Conservation (phyloP, 2,888 invertebrate genomes). For the Noctua comes region DNA sequence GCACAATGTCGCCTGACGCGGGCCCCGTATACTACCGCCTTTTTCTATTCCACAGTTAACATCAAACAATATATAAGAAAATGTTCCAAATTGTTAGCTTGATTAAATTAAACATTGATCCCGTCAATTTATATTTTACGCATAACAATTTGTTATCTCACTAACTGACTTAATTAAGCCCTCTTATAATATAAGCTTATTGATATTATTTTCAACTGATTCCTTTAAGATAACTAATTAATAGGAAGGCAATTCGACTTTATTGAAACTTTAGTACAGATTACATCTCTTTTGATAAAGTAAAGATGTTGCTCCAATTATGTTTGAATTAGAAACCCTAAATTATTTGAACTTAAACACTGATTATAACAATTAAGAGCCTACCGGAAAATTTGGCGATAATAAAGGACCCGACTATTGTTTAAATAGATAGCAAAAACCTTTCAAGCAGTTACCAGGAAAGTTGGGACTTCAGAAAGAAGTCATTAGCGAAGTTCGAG, state of each 20-base stretch:
- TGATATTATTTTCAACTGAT: slow-evolving; percentile 48
- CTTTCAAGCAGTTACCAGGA: slow-evolving; percentile 79
- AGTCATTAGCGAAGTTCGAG: slow-evolving; percentile 87
- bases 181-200: slow-evolving; percentile 48
- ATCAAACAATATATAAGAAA: slow-evolving; percentile 61
- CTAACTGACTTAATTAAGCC: slow-evolving; percentile 43
- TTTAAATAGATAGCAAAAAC: slow-evolving; percentile 84
- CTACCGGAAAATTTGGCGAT: slow-evolving; percentile 73
- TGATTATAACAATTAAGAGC: slow-evolving; percentile 57
- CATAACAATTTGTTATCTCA: slow-evolving; percentile 15
- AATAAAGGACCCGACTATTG: slow-evolving; percentile 81
- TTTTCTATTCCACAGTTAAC: slow-evolving; percentile 75
- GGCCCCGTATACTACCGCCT: slow-evolving; percentile 72
- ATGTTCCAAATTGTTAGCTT: slow-evolving; percentile 11
- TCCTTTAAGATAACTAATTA: slow-evolving; percentile 43
- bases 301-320: slow-evolving; percentile 39
- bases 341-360: slow-evolving; percentile 49
- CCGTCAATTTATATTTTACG: neutral
- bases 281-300: slow-evolving; percentile 47
- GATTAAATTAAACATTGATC: slow-evolving; percentile 26
- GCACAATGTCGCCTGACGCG: slow-evolving; percentile 73
- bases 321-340: slow-evolving; percentile 50
- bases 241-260: slow-evolving; percentile 27
- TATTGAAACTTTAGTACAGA: slow-evolving; percentile 34
- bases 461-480: slow-evolving; percentile 86